Evolutionary conservation across 2,888 invertebrate species (phyloP), one percentile per base, ranked within the genome.

Genomic region (Trachelus tabidus): DNA sequence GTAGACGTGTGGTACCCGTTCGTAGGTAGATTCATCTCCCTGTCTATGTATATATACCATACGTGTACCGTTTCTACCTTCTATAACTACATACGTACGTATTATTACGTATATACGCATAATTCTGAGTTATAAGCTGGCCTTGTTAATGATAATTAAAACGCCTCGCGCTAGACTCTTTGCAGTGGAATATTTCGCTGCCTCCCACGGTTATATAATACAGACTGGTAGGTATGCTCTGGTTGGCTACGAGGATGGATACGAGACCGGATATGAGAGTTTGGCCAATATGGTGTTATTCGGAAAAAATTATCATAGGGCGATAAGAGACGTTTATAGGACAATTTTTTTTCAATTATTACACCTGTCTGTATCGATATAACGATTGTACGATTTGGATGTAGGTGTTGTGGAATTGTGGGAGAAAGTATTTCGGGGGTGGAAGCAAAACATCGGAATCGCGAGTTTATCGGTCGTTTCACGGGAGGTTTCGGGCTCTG

Each of bases 81-180:
- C 81, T 81, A 79, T 83, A 83, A 86, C 82, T 84, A 85, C 85
- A 83, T 84, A 86, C 86, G 83, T 86, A 86, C 86, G 87, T 89
- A 89, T 89, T 89, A 89, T 89, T 89, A 88, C 90, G 86, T 88
- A 88, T 89, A 88, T 90, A 90, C 88, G 90, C 88, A 89, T 90
- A 90, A 91, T 90, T 90, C 88, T 90, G 90, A 90, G 89, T 90
- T 91, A 91, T 90, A 90, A 86, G 86, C 85, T 85, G 85, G 87
- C 85, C 89, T 89, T 89, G 90, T 90, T 91, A 91, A 91, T 90
- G 90, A 90, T 91, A 91, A 91, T 91, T 90, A 90, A 91, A 91
- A 90, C 88, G 89, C 87, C 89, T 86, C 88, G 87, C 86, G 85
- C 86, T 87, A 86, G 34, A 69, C 33, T 37, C 34, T 75, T 75